Percentiles rank a stretch among this genome's conserved stretches.
These are phyloP conservation scores for Tychaedon coryphoeus DNA, from an alignment of 2,113 vertebrate species.

Conservation along the genomic window DNA sequence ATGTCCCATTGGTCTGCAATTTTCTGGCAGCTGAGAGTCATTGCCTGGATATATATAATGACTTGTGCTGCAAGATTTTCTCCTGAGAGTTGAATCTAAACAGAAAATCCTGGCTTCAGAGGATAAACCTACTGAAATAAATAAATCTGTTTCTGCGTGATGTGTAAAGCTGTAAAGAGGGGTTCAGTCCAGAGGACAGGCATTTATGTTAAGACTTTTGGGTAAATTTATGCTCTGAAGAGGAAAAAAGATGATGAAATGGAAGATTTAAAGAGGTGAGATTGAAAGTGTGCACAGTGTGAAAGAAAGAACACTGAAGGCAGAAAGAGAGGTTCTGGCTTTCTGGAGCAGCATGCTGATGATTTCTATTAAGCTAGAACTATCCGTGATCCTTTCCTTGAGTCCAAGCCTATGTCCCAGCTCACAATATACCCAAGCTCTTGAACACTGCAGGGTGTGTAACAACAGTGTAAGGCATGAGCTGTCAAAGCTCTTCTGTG, in stretches of 20 bases:
- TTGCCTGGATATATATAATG: conserved; percentile 54
- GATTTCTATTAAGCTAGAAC: not conserved
- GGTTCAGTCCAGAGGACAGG: not conserved
- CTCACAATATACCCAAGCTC: not conserved
- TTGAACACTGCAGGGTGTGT: not conserved
- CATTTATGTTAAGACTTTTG: not conserved
- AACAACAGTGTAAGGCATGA: not conserved
- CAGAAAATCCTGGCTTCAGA: not conserved
- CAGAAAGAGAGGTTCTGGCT: not conserved
- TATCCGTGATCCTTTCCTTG: not conserved
- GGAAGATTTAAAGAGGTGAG: not conserved
- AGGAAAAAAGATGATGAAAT: not conserved
- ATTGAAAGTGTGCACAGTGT: not conserved
- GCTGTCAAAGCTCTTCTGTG: not conserved
- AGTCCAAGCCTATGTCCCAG: not conserved
- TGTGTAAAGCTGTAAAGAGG: not conserved
- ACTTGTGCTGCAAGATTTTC: conserved; percentile 26
- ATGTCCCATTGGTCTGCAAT: conserved; percentile 68
- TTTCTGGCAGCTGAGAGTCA: conserved; percentile 70
- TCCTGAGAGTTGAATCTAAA: conserved; percentile 48
- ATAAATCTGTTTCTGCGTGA: not conserved
- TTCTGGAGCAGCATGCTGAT: not conserved
- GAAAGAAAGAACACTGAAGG: not conserved
- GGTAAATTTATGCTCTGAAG: not conserved
- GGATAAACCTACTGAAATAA: conserved; percentile 6